Evolutionary conservation across 1,140 invertebrate species (phyloP).

Genomic region (Lysiphlebus fabarum): DNA sequence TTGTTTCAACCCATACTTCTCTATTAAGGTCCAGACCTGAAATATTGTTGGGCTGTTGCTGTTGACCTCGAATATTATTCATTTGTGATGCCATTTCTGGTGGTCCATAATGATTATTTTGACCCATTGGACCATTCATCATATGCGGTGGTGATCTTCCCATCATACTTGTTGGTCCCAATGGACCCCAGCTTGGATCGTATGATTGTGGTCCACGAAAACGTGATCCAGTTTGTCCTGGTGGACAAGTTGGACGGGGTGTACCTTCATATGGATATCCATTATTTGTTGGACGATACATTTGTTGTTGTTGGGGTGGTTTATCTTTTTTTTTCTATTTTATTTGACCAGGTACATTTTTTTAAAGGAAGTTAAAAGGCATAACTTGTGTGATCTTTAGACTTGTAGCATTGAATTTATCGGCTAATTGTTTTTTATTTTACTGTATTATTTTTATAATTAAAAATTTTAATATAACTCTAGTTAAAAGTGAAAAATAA

Average conservation of each 20-base stretch:
- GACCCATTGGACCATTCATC: slow-evolving; percentile 55
- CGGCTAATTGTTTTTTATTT: too few species aligned
- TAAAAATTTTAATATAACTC: too few species aligned
- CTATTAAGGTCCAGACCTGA: slow-evolving; percentile 60
- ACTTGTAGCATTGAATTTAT: too few species aligned
- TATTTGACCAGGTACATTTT: too few species aligned
- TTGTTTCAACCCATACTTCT: slow-evolving; percentile 95
- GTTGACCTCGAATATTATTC: slow-evolving; percentile 57
- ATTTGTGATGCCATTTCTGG: slow-evolving; percentile 62
- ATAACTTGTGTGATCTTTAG: too few species aligned
- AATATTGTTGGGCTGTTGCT: slow-evolving; percentile 53
- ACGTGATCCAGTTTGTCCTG: slow-evolving; percentile 57
- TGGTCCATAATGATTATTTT: slow-evolving; percentile 52
- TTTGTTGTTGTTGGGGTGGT: too few species aligned
- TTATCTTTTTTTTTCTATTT: too few species aligned
- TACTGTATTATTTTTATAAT: too few species aligned
- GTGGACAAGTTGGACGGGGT: slow-evolving; percentile 61
- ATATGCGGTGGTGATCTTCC: slow-evolving; percentile 57
- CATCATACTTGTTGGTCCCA: slow-evolving; percentile 62
- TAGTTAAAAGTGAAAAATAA: too few species aligned
- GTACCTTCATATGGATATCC: slow-evolving; percentile 58
- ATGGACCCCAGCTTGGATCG: slow-evolving; percentile 64
- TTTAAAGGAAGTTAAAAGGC: too few species aligned
- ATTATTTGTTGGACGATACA: slow-evolving; percentile 59
- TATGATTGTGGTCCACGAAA: slow-evolving; percentile 64